Percentiles rank a stretch among this genome's conserved stretches.
Evolutionary conservation across 1,140 invertebrate genomes (phyloP).

Genomic region (Solenopsis invicta): DNA sequence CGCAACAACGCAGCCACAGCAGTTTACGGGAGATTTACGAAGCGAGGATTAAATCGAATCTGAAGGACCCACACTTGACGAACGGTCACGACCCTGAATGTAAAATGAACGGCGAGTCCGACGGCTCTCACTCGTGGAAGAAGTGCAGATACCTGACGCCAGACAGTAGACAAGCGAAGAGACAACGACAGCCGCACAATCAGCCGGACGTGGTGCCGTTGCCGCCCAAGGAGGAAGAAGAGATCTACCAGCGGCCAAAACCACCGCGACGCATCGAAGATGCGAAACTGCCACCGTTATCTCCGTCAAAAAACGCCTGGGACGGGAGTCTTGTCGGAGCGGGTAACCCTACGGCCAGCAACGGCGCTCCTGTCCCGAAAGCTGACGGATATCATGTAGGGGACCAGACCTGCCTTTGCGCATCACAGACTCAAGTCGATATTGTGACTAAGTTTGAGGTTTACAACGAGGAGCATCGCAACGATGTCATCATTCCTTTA

Average conservation of each 20-base stretch:
- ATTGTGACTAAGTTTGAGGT: background rate
- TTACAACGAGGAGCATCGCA: background rate
- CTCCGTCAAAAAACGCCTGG: constrained; percentile 89
- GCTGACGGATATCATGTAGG: constrained; percentile 77
- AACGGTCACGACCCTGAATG: constrained; percentile 58
- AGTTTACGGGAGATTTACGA: constrained; percentile 92
- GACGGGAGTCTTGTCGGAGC: constrained; percentile 87
- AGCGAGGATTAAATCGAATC: constrained; percentile 83
- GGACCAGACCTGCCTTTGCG: constrained; percentile 66
- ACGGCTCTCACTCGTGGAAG: constrained; percentile 78
- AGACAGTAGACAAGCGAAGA: constrained; percentile 88
- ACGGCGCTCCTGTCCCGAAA: constrained; percentile 83
- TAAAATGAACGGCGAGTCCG: constrained; percentile 9
- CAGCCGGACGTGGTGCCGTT: constrained; percentile 90
- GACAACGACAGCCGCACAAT: constrained; percentile 87
- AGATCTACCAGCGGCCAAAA: constrained; percentile 89
- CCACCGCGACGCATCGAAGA: constrained; percentile 87
- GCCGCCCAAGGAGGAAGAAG: constrained; percentile 86
- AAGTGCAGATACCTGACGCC: constrained; percentile 80
- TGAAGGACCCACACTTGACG: constrained; percentile 65
- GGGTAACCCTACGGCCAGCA: constrained; percentile 84
- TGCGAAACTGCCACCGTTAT: constrained; percentile 76
- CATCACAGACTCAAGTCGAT: background rate
- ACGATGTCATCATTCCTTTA: background rate
- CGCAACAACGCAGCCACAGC: constrained; percentile 87